These are phyloP conservation scores for Alloscopus bannaensis DNA, from an alignment of 2,888 invertebrate species.

Conservation along the genomic window DNA sequence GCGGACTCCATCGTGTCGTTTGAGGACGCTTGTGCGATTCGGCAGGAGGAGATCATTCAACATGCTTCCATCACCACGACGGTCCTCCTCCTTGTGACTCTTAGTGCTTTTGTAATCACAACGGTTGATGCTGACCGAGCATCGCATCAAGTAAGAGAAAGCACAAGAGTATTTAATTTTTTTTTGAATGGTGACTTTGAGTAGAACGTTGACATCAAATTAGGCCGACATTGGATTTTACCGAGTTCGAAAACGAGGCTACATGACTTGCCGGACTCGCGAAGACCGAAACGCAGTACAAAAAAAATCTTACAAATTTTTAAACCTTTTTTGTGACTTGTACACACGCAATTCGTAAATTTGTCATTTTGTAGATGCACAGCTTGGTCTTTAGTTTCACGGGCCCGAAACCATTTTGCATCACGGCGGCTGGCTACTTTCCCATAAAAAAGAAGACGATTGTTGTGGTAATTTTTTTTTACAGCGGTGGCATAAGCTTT, in stretches of 20 bases:
- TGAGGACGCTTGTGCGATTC: constrained; percentile 35
- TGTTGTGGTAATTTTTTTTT: constrained; percentile 20
- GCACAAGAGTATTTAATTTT: no score
- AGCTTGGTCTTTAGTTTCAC: constrained; percentile 46
- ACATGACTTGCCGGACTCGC: constrained; percentile 33
- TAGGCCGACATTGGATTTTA: constrained; percentile 48
- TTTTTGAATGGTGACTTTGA: no score
- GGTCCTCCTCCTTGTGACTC: constrained; percentile 27
- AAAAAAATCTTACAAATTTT: not conserved
- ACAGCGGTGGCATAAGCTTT: not conserved
- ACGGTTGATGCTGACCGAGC: constrained; percentile 35
- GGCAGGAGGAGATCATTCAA: not conserved
- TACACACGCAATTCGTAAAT: constrained; percentile 5
- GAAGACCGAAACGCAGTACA: constrained; percentile 28
- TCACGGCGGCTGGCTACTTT: constrained; percentile 41
- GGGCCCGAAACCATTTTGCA: constrained; percentile 36
- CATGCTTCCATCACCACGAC: constrained; percentile 11
- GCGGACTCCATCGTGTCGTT: constrained; percentile 14
- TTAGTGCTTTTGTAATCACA: constrained; percentile 30
- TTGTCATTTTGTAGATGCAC: constrained; percentile 31
- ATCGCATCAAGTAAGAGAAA: constrained; percentile 23
- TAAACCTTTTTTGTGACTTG: no score
- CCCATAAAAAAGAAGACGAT: constrained; percentile 37
- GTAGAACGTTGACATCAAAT: not conserved
- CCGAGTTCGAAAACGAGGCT: constrained; percentile 40